These are phyloP conservation scores for Xestia sexstrigata DNA, from an alignment of 2,888 invertebrate genomes.

Conservation along the genomic window DNA sequence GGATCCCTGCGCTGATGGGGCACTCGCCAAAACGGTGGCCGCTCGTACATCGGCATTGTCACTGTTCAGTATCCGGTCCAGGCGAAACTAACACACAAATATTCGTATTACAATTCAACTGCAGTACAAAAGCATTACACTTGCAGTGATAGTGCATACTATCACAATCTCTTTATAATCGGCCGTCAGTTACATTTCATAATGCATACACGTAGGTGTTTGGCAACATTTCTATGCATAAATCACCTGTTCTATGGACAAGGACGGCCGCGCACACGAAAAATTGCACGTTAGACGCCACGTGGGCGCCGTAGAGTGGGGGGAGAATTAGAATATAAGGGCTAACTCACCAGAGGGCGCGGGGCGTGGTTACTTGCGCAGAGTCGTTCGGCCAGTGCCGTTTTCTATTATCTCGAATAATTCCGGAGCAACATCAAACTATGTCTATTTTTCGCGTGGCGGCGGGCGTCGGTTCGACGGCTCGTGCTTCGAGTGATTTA, in stretches of 20 bases:
- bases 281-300: constrained; percentile 67
- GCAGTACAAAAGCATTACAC: constrained; percentile 45
- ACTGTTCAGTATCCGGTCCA: constrained; percentile 60
- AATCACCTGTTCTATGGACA: constrained; percentile 79
- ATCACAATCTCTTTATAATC: constrained; percentile 55
- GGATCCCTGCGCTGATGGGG: constrained; percentile 86
- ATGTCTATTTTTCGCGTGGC: constrained; percentile 88
- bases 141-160: constrained; percentile 56
- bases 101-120: constrained; percentile 46
- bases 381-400: constrained; percentile 81
- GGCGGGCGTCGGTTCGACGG: constrained; percentile 82
- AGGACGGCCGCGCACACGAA: constrained; percentile 69
- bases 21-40: constrained; percentile 92
- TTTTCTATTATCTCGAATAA: constrained; percentile 85
- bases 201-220: constrained; percentile 77
- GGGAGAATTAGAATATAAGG: constrained; percentile 60
- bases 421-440: constrained; percentile 85
- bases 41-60: constrained; percentile 90
- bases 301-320: constrained; percentile 72
- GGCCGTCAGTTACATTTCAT: constrained; percentile 61
- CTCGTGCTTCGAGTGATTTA: constrained; percentile 85
- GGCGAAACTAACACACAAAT: constrained; percentile 69
- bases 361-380: constrained; percentile 78
- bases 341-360: constrained; percentile 86
- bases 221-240: constrained; percentile 78